phyloP scores from a whole-genome alignment of 2,113 vertebrate species.

The Aix galericulata region DNA sequence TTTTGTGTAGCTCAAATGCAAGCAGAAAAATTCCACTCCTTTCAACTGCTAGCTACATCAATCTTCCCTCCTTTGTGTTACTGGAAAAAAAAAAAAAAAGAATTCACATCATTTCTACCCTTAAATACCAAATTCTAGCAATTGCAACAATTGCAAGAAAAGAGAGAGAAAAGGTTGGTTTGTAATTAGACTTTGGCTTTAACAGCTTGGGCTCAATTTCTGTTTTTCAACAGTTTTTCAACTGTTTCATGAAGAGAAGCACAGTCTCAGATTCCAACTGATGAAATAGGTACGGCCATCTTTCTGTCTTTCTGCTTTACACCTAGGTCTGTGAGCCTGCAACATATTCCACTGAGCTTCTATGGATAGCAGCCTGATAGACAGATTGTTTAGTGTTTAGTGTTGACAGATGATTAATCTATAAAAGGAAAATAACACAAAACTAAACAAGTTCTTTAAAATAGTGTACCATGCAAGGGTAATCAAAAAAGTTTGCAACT shows the following conservation, averaged over 20 bases:
- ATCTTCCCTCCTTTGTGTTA: neutral
- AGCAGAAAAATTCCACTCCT: neutral
- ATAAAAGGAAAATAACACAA: neutral
- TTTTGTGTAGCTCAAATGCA: neutral
- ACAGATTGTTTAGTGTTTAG: neutral
- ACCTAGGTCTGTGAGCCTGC: neutral
- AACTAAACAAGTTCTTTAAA: slow-evolving; percentile 2
- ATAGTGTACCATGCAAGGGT: neutral
- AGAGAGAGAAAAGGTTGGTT: neutral
- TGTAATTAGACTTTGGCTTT: neutral
- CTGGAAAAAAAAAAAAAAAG: neutral
- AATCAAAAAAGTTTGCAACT: neutral
- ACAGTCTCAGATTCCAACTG: neutral
- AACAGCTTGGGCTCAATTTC: neutral
- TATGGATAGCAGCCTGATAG: neutral
- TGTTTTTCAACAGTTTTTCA: neutral
- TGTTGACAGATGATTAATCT: neutral
- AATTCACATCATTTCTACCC: neutral
- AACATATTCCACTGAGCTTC: neutral
- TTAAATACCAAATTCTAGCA: neutral
- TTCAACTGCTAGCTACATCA: neutral
- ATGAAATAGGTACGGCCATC: neutral
- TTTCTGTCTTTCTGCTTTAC: neutral
- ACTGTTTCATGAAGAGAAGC: neutral
- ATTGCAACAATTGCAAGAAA: neutral